These are phyloP conservation scores for Mythimna impura DNA, from an alignment of 2,888 invertebrate genomes.

Conservation along the genomic window DNA sequence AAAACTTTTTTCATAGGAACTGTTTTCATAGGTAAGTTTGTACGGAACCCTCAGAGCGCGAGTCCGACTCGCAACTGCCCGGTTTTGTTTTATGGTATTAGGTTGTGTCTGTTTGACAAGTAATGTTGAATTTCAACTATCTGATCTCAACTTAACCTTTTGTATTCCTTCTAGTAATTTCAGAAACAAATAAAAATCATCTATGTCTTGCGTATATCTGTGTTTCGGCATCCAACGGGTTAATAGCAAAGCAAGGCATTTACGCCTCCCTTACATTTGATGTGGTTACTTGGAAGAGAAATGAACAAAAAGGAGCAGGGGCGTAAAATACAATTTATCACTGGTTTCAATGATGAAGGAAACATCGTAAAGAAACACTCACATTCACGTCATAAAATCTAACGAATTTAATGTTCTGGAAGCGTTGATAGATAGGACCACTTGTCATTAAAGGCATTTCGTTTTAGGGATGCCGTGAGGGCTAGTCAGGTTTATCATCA, in stretches of 20 bases:
- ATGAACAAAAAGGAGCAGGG: conserved; percentile 37
- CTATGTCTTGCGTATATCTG: too few species aligned
- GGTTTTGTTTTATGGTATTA: too few species aligned
- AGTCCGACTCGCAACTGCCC: too few species aligned
- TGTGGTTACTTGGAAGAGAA: conserved; percentile 30
- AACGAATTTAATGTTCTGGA: conserved; percentile 59
- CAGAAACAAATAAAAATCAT: too few species aligned
- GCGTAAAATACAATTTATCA: conserved; percentile 56
- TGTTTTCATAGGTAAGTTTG: too few species aligned
- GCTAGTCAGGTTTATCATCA: background rate
- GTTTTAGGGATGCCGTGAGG: conserved; percentile 1
- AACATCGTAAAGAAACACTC: conserved; percentile 53
- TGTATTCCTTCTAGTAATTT: too few species aligned
- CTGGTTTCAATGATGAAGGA: conserved; percentile 53
- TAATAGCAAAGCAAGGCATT: background rate
- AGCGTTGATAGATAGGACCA: conserved; percentile 54
- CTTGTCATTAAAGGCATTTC: conserved; percentile 34
- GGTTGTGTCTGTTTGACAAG: too few species aligned
- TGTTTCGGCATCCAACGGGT: too few species aligned
- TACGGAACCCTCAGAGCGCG: too few species aligned
- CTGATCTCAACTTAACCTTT: too few species aligned
- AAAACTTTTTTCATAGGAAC: too few species aligned
- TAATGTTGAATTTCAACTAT: too few species aligned
- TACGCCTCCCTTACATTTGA: conserved; percentile 5
- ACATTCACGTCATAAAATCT: conserved; percentile 56